Evolutionary conservation across 2,888 invertebrate species (phyloP), one percentile per base, ranked within the genome.

Genomic region (Pyrgus malvae): DNA sequence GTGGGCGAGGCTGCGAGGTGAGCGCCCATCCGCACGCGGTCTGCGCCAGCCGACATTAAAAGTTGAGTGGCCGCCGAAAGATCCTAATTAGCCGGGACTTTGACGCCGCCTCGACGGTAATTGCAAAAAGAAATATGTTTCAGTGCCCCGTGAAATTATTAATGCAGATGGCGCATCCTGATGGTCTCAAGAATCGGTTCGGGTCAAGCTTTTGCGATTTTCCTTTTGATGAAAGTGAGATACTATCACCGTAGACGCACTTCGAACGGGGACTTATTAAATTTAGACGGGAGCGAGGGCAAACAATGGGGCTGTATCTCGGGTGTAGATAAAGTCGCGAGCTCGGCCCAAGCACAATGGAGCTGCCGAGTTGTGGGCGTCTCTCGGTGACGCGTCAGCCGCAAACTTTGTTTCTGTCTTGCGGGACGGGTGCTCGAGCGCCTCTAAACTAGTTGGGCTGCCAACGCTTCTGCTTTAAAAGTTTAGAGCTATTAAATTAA

Each of bases 51-150:
- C 65, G 67, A 75, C 79, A 78, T 85, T 80, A 83, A 80, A 83
- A 84, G 75, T 84, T 75, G 71, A 85, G 83, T 78, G 73, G 74
- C 74, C 73, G 65, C 70, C 79, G 77, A 87, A 87, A 85, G 82
- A 83, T 79, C 75, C 83, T 82, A 89, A 89, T 88, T 86, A 89
- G 83, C 83, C 65, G 67, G 76, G 81, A 84, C 81, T 86, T 84
- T 80, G 80, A 80, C 74, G 78, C 78, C 70, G 67, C 70, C 68
- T 72, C 68, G 67, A 64, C 70, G 72, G 76, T 81, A 80, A 84
- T 85, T 84, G 78, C 78, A 71, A 78, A 84, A 84, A 82, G 77
- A 86, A 85, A 83, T 81, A 81, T 78, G 77, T 78, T 81, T 78
- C 72, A 78, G 74, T 77, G 70, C 71, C 73, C 68, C 60, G 59